Evolutionary conservation across 2,113 vertebrate genomes (phyloP).

Genomic region (Cebidichthys violaceus): DNA sequence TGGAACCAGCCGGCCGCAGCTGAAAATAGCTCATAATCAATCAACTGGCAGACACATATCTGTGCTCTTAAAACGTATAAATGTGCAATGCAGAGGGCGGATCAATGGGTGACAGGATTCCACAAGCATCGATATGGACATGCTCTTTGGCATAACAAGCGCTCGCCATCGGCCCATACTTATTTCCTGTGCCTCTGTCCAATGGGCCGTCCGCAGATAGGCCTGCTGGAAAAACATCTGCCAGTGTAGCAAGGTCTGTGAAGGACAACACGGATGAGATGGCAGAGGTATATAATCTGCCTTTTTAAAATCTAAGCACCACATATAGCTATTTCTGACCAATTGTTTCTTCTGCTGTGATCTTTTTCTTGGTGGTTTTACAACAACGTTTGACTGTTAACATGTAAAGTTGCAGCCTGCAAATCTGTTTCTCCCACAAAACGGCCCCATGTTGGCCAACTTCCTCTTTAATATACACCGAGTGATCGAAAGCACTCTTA

Average conservation of each 20-base stretch:
- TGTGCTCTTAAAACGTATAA: constrained; percentile 78
- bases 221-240: constrained; percentile 72
- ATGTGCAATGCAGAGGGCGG: constrained; percentile 68
- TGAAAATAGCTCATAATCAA: constrained; percentile 79
- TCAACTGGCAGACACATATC: constrained; percentile 81
- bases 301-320: constrained; percentile 7
- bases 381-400: constrained; percentile 14
- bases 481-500: constrained; percentile 36
- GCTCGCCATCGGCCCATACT: constrained; percentile 61
- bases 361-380: background rate
- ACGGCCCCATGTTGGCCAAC: constrained; percentile 41
- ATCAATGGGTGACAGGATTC: constrained; percentile 71
- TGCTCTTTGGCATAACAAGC: constrained; percentile 79
- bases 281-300: constrained; percentile 18
- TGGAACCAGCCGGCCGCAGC: constrained; percentile 66
- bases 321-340: background rate
- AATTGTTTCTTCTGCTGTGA: background rate
- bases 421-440: constrained; percentile 44
- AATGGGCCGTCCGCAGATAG: constrained; percentile 44
- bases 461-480: constrained; percentile 57
- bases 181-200: constrained; percentile 76
- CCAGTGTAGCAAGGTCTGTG: constrained; percentile 68
- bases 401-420: constrained; percentile 15
- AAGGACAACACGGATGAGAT: constrained; percentile 60
- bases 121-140: constrained; percentile 77